A percentile compares a stretch with the other conserved stretches of the same genome.
Evolutionary conservation across 2,113 vertebrate genomes (phyloP).

Genomic region (Onychostruthus taczanowskii): DNA sequence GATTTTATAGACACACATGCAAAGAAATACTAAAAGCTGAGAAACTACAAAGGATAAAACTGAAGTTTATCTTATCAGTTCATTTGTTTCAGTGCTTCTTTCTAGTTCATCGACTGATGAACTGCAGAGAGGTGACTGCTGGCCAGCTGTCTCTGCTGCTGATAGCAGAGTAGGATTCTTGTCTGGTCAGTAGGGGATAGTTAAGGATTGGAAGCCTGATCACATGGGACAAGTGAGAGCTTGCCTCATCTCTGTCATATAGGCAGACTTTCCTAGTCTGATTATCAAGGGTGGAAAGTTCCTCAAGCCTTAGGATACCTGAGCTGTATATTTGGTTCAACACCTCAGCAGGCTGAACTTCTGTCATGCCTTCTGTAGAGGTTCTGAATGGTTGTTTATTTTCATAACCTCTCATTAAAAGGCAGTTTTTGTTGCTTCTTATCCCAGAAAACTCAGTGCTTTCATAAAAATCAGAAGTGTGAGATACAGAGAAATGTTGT

Average conservation of each 20-base stretch:
- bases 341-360: neutral
- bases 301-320: neutral
- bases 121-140: conserved; percentile 45
- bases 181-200: neutral
- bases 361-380: conserved; percentile 15
- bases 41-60: neutral
- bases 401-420: neutral
- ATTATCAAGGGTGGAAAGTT: conserved; percentile 11
- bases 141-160: conserved; percentile 55
- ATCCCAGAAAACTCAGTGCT: neutral
- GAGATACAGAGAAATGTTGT: neutral
- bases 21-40: neutral
- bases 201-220: conserved; percentile 13
- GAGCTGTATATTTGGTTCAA: neutral
- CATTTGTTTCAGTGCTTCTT: neutral
- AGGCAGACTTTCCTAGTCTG: neutral
- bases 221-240: neutral
- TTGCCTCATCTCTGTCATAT: conserved; percentile 17
- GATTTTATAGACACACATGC: neutral
- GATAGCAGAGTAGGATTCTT: neutral
- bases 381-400: neutral
- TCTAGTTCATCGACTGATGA: neutral
- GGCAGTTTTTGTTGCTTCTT: neutral
- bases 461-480: neutral
- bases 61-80: neutral